Evolutionary conservation across 2,888 invertebrate species (phyloP).

Genomic region (Girardia tigrina): DNA sequence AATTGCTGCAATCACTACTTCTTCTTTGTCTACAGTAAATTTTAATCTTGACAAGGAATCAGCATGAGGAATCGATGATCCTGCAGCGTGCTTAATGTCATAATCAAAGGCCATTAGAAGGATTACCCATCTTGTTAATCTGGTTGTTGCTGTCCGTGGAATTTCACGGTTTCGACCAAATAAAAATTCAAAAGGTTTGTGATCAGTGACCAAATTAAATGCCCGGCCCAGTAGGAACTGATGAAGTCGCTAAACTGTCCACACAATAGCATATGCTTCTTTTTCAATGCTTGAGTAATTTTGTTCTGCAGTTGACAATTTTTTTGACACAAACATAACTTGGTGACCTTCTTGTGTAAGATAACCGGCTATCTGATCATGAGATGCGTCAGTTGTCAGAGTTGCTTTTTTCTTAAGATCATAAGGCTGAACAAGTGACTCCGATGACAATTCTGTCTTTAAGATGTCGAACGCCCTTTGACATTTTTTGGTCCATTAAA

Average conservation of each 20-base stretch:
- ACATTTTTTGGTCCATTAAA: conserved; percentile 35
- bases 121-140: conserved; percentile 31
- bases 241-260: conserved; percentile 6
- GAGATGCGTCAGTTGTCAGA: conserved; percentile 31
- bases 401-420: conserved; percentile 31
- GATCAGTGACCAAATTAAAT: conserved; percentile 21
- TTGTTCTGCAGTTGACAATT: no score
- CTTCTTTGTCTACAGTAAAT: background rate
- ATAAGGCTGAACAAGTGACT: conserved; percentile 30
- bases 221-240: conserved; percentile 25
- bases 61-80: conserved; percentile 2
- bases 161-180: conserved; percentile 16
- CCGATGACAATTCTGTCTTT: conserved; percentile 29
- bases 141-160: conserved; percentile 23
- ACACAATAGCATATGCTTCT: no score
- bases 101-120: conserved; percentile 16
- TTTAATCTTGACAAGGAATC: conserved; percentile 24
- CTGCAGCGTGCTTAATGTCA: conserved; percentile 12
- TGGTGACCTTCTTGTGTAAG: conserved; percentile 31
- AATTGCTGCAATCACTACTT: background rate
- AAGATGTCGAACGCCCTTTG: conserved; percentile 32
- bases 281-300: no score
- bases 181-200: conserved; percentile 28
- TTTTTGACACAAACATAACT: conserved; percentile 27
- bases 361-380: conserved; percentile 25